A percentile compares a stretch with the other conserved stretches of the same genome.
These are phyloP conservation scores for Drosophila arizonae DNA, from an alignment of 1,140 invertebrate species.

Conservation along the genomic window DNA sequence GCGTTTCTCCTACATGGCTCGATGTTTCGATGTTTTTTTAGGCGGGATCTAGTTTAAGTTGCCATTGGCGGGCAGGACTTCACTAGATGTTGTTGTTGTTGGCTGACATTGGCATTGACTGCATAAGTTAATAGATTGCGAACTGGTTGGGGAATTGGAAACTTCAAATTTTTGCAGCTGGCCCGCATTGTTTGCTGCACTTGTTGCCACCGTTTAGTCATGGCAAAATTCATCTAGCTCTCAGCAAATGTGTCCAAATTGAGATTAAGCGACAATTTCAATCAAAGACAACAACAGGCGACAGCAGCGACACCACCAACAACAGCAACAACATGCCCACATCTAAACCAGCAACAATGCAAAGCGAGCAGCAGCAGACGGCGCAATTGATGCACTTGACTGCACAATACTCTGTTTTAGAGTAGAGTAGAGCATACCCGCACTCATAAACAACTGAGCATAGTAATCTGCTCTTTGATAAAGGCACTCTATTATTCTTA, in stretches of 20 bases:
- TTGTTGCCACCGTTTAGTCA: constrained; percentile 45
- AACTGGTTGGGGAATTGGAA: constrained; percentile 51
- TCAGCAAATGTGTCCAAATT: constrained; percentile 67
- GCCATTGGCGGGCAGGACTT: constrained; percentile 29
- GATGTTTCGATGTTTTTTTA: constrained; percentile 6
- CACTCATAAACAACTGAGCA: no score
- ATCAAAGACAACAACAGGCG: constrained; percentile 48
- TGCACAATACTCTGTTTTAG: background rate
- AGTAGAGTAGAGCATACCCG: background rate
- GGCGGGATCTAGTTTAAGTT: constrained; percentile 11
- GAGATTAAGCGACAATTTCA: constrained; percentile 77
- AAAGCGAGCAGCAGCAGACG: constrained; percentile 2
- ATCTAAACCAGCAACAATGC: constrained; percentile 8
- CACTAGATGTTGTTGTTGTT: constrained; percentile 12
- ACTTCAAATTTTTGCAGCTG: constrained; percentile 50
- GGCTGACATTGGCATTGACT: constrained; percentile 35
- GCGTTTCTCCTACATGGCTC: constrained; percentile 23
- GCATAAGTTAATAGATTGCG: constrained; percentile 22
- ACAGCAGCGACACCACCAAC: constrained; percentile 31
- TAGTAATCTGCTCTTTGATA: no score
- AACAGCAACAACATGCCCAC: constrained; percentile 23
- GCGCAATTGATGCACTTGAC: background rate
- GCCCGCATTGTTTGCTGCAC: constrained; percentile 52
- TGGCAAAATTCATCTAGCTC: constrained; percentile 45
- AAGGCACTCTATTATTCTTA: no score